phyloP scores from a whole-genome alignment of 1,140 invertebrate genomes.

The Atopsyche davidsoni region DNA sequence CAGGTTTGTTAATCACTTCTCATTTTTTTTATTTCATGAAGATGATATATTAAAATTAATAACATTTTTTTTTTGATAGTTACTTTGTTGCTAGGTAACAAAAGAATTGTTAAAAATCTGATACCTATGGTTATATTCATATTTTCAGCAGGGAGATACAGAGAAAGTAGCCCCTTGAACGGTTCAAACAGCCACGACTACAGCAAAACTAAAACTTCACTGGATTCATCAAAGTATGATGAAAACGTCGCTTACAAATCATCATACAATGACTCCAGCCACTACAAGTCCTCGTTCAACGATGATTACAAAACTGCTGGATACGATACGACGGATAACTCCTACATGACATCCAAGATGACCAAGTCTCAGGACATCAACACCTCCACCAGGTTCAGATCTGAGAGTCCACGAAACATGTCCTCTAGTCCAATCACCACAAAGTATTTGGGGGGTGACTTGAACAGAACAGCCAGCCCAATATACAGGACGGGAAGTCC shows the following conservation, averaged over 20 bases:
- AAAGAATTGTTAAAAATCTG: background rate
- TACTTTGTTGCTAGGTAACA: no score
- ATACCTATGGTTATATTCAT: background rate
- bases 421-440: slow-evolving; percentile 47
- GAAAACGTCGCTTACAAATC: slow-evolving; percentile 10
- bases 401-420: slow-evolving; percentile 42
- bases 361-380: slow-evolving; percentile 38
- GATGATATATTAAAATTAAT: background rate
- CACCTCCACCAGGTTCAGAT: slow-evolving; percentile 36
- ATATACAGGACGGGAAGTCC: slow-evolving; percentile 38
- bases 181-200: slow-evolving; percentile 32
- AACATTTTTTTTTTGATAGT: background rate
- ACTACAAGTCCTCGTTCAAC: slow-evolving; percentile 40
- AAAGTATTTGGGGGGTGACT: slow-evolving; percentile 44
- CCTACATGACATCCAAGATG: slow-evolving; percentile 37
- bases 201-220: slow-evolving; percentile 38
- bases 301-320: slow-evolving; percentile 41
- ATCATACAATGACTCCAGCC: slow-evolving; percentile 36
- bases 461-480: slow-evolving; percentile 32
- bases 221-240: slow-evolving; percentile 15
- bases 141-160: slow-evolving; percentile 25
- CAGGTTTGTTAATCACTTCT: slow-evolving; percentile 17
- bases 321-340: slow-evolving; percentile 42
- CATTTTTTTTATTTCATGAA: slow-evolving; percentile 7
- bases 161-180: slow-evolving; percentile 26